Evolutionary conservation across 2,797 vertebrate genomes (phyloP).

Genomic region (Enteromius unitaeniatus): DNA sequence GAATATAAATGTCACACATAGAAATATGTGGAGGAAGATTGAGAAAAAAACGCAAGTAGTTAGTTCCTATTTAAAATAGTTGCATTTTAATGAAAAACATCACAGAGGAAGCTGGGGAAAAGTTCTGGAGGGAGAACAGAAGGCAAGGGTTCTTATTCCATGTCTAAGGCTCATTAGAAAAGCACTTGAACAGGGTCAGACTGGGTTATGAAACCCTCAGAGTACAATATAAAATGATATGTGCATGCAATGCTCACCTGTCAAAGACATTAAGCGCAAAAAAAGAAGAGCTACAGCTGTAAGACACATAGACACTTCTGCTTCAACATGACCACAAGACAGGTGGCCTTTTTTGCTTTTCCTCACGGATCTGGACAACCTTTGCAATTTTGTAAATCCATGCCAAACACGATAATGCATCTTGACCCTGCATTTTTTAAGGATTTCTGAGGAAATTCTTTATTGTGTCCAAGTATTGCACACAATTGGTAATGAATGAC

Average conservation of each 20-base stretch:
- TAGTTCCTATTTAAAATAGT: neutral
- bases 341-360: conserved; percentile 20
- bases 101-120: neutral
- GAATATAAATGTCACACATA: neutral
- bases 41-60: conserved; percentile 4
- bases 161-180: conserved; percentile 33
- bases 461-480: conserved; percentile 34
- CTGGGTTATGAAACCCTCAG: conserved; percentile 26
- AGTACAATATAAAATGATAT: conserved; percentile 24
- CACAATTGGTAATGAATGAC: conserved; percentile 21
- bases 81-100: neutral
- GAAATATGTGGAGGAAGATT: conserved; percentile 46
- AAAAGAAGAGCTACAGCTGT: conserved; percentile 16
- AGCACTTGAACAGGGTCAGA: conserved; percentile 37
- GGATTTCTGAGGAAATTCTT: conserved; percentile 11
- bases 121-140: conserved; percentile 1
- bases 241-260: conserved; percentile 24
- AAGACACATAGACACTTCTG: neutral
- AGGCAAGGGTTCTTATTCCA: neutral
- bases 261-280: conserved; percentile 39
- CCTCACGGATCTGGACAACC: conserved; percentile 28
- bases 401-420: conserved; percentile 7
- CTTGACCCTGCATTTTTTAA: conserved; percentile 30
- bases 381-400: conserved; percentile 16
- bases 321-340: conserved; percentile 19